Base-by-base conservation (phyloP, 2,797 vertebrate genomes). In the Rhinichthys osculus region DNA sequence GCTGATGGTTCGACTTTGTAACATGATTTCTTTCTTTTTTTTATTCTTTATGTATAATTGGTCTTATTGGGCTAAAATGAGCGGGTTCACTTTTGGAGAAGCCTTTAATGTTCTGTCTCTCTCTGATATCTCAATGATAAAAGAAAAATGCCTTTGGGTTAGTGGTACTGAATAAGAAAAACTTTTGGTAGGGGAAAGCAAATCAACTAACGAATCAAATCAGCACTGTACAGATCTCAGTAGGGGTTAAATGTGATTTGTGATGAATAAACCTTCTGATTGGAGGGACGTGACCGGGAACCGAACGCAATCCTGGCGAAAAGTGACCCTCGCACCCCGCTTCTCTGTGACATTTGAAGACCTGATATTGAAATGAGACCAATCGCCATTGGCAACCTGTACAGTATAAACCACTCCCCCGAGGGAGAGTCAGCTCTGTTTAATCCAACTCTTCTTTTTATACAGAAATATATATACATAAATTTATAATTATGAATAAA, bases 391-490 rank as follows among this genome's bases (percentile, higher is more conserved):
- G 89, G 92, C 90, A 93, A 64, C 90, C 92, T 95, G 94, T 95
- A 96, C 94, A 95, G 94, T 94, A 94, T 94, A 93, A 92, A 94
- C 94, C 94, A 93, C 94, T 95, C 94, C 94, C 92, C 91, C 89
- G 91, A 93, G 90, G 79, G 94, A 91, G 59, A 92, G 89, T 92
- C 90, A 94, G 44, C 62, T 85, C 82, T 70, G 78, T 91, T 93
- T 90, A 81, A 89, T 92, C 91, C 92, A 92, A 92, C 94, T 94
- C 91, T 93, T 94, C 77, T 92, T 95, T 96, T 96, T 96, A 94
- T 96, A 95, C 94, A 93, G 93, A 95, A 95, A 94, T 94, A 94
- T 88, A 94, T 57, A 94, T 95, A 93, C 92, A 93, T 93, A 71
- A 50, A 94, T 94, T 94, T 93, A 93, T 92, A 92, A 92, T 91